phyloP scores from a whole-genome alignment of 2,113 vertebrate genomes.

The Collichthys lucidus region DNA sequence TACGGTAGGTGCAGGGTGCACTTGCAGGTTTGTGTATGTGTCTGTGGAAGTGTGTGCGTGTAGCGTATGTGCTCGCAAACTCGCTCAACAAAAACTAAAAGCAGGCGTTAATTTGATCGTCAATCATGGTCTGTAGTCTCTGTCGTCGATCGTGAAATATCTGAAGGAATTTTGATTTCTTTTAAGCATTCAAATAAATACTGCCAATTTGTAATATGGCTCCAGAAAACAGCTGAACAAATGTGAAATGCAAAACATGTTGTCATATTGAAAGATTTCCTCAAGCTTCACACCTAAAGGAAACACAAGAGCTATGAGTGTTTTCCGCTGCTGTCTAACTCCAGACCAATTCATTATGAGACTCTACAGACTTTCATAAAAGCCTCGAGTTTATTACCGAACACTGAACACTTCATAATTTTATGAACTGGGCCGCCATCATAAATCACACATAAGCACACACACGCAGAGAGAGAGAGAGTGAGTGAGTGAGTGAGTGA shows the following conservation, averaged over 20 bases:
- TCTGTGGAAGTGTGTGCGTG: background rate
- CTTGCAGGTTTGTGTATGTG: background rate
- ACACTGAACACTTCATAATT: constrained; percentile 39
- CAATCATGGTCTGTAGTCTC: background rate
- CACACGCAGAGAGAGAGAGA: background rate
- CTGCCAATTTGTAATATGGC: background rate
- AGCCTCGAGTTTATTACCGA: constrained; percentile 47
- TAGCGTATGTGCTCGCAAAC: background rate
- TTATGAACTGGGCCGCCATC: constrained; percentile 22
- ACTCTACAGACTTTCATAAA: constrained; percentile 50
- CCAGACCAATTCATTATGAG: constrained; percentile 31
- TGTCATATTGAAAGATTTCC: constrained; percentile 1
- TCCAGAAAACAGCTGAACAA: background rate
- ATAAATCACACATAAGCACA: constrained; percentile 35
- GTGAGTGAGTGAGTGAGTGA: too few species aligned
- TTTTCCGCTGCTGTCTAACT: constrained; percentile 27
- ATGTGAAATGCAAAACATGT: constrained; percentile 1
- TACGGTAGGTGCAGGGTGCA: background rate
- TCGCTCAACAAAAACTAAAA: constrained; percentile 1
- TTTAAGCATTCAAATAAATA: background rate
- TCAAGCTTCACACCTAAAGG: background rate
- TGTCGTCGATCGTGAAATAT: background rate
- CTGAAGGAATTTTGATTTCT: background rate
- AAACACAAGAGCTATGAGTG: background rate
- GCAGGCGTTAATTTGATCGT: background rate